Evolutionary conservation across 2,797 vertebrate genomes (phyloP).

Genomic region (Rhabdophis nuchalis): DNA sequence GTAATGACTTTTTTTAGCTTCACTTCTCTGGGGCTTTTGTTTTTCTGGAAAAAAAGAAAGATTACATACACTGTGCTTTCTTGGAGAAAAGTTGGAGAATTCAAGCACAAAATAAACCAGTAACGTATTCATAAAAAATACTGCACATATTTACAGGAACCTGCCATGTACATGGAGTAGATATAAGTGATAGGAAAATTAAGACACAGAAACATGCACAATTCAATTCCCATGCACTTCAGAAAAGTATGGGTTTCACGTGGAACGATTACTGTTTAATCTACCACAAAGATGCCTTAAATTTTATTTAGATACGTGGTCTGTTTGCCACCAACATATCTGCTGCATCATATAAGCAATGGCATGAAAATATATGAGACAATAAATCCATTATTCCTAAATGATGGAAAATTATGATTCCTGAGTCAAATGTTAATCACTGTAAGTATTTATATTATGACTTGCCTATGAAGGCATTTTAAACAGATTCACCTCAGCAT

Average conservation of each 20-base stretch:
- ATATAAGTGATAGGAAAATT: background rate
- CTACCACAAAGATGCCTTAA: background rate
- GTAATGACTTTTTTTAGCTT: background rate
- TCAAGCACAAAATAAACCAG: background rate
- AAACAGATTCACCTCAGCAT: background rate
- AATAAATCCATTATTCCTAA: slow-evolving; percentile 13
- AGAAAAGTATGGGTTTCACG: background rate
- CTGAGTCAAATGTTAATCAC: background rate
- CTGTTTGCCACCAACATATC: background rate
- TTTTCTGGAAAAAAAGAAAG: background rate
- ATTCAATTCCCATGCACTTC: background rate
- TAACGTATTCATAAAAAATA: background rate
- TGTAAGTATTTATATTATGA: background rate
- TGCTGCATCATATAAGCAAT: too few species aligned
- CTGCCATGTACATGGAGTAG: background rate
- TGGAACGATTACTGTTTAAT: background rate
- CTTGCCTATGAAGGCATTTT: background rate
- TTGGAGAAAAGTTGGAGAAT: background rate
- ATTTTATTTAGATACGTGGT: background rate
- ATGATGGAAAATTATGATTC: background rate
- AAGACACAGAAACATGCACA: background rate
- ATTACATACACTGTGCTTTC: background rate
- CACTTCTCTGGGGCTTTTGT: background rate
- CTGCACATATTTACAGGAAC: background rate
- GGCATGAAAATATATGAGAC: background rate